A percentile compares a stretch with the other conserved stretches of the same genome.
phyloP scores from a whole-genome alignment of 2,888 invertebrate genomes.

The Lepidochitona cinerea region DNA sequence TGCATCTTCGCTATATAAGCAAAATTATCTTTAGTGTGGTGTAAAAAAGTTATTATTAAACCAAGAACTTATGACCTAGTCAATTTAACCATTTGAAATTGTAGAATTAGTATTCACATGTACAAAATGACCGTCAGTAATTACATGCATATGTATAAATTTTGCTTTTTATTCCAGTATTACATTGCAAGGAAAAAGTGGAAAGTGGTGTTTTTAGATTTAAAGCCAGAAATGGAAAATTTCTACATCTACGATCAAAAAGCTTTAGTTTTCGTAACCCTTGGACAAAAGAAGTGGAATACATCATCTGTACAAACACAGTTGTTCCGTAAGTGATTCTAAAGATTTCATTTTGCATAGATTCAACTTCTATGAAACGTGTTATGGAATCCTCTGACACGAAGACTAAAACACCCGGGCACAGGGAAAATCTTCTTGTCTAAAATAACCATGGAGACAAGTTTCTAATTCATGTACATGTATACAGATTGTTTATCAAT shows the following conservation, averaged over 20 bases:
- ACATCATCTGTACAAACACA: slow-evolving; percentile 88
- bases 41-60: too few relatives aligned
- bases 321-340: slow-evolving; percentile 72
- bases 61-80: too few relatives aligned
- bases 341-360: neutral
- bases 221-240: slow-evolving; percentile 83
- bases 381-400: neutral
- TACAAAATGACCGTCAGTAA: too few relatives aligned
- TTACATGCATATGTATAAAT: too few relatives aligned
- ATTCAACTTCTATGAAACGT: neutral
- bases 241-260: slow-evolving; percentile 83
- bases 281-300: slow-evolving; percentile 96
- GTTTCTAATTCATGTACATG: neutral
- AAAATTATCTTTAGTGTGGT: too few relatives aligned
- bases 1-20: too few relatives aligned
- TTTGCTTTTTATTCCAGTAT: slow-evolving; percentile 43
- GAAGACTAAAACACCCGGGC: too few relatives aligned
- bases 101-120: too few relatives aligned
- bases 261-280: slow-evolving; percentile 94
- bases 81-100: too few relatives aligned
- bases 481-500: neutral
- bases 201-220: slow-evolving; percentile 75
- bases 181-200: slow-evolving; percentile 60
- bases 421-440: too few relatives aligned
- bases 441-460: too few relatives aligned